Evolutionary conservation across 2,113 vertebrate species (phyloP), one percentile per base, ranked within the genome.

Genomic region (Octodon degus): DNA sequence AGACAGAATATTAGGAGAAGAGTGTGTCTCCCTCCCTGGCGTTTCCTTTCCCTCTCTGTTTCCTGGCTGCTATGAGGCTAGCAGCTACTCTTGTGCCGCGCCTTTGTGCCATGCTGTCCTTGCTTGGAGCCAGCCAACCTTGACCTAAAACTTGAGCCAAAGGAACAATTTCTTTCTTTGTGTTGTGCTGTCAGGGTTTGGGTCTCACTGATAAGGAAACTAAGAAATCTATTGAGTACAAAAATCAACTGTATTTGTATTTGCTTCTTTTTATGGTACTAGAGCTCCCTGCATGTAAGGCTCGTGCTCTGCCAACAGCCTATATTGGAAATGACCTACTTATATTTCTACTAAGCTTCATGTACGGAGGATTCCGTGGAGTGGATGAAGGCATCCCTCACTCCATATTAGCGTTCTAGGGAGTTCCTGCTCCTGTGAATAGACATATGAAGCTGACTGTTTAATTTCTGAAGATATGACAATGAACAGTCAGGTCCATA

Each of bases 361-460:
- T 40, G 5, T 17, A 14, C 32, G 0, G 1, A 13, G 37, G 34
- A 1, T 84, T 43, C 11, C 13, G 11, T 77, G 11, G 25, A 77
- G 40, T 37, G 25, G 40, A 30, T 12, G 74, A 25, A 65, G 16
- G 13, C 13, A 27, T 37, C 11, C 7, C 67, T 1, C 9, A 62
- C 24, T 20, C 60, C 88, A 17, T 94, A 58, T 96, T 92, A 96
- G 76, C 74, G 91, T 11, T 19, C 34, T 74, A 76, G 82, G 94
- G 87, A 77, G 47, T 96, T 96, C 90, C 84, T 98, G 93, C 93
- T 4, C 25, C 89, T 93, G 60, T 37, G 68, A 30, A 68, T 47
- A 2, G 1, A 94, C 2, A 50, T 85, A 67, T 65, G 84, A 97
- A 95, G 19, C 12, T 80, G 12, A 43, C 4, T 11, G 20, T 50